Conservation (phyloP, 1,140 invertebrate genomes). For the Drosophila eugracilis region DNA sequence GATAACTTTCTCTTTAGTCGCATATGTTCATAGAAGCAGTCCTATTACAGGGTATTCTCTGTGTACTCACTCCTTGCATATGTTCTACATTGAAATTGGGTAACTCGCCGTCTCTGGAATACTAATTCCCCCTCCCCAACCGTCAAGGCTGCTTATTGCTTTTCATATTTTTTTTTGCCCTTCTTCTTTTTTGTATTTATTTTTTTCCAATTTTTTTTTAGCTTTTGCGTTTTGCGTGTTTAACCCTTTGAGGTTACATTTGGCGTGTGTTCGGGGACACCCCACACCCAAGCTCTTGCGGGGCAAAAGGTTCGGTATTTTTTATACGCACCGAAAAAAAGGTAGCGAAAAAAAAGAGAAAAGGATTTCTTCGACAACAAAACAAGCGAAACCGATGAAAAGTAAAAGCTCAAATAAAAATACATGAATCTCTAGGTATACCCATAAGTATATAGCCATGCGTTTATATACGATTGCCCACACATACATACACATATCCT, state of each 20-base stretch:
- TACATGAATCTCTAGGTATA: constrained; percentile 52
- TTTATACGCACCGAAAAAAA: constrained; percentile 62
- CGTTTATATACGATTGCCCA: constrained; percentile 8
- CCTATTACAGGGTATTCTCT: constrained; percentile 11
- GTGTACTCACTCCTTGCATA: constrained; percentile 17
- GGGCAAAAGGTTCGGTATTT: constrained; percentile 71
- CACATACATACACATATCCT: constrained; percentile 39
- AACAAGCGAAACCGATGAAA: constrained; percentile 70
- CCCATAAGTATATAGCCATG: constrained; percentile 10
- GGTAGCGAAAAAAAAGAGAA: constrained; percentile 63
- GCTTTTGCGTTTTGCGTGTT: constrained; percentile 82
- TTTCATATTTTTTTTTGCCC: constrained; percentile 71
- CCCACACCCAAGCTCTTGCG: neutral
- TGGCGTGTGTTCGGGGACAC: constrained; percentile 69
- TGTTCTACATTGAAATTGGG: constrained; percentile 14
- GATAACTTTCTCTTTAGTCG: neutral
- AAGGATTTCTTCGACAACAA: constrained; percentile 71
- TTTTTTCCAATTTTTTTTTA: constrained; percentile 65
- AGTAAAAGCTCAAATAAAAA: constrained; percentile 76
- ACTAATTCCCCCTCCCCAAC: constrained; percentile 27
- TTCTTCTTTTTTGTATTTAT: constrained; percentile 59
- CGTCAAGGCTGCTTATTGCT: constrained; percentile 62
- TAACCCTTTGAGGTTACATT: constrained; percentile 83
- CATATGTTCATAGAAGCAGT: too few species aligned
- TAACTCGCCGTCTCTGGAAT: constrained; percentile 6